Evolutionary conservation across 2,888 invertebrate genomes (phyloP), one percentile per base, ranked within the genome.

Genomic region (Megamerina dolium): DNA sequence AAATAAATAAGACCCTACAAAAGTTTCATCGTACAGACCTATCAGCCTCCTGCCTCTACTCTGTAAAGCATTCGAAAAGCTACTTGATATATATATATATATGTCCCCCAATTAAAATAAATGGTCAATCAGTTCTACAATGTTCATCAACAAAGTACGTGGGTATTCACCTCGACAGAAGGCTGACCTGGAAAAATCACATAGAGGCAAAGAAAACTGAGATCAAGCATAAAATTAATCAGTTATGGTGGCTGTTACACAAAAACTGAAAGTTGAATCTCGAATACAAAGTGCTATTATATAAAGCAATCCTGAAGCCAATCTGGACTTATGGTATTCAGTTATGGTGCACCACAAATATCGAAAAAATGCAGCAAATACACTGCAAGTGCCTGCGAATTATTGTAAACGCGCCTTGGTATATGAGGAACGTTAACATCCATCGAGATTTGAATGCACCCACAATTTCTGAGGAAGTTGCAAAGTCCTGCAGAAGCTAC

Each of bases 291-390:
- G 1, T 33, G 10, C 12, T 33, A 5, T 3, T 41, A 20, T 43
- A 43, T 17, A 43, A 37, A 26, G 23, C 27, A 16, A 19, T 43
- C 3, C 21, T 43, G 14, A 36, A 23, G 13, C 37, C 42, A 12
- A 30, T 37, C 1, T 43, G 29, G 42, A 37, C 30, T 12, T 43
- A 43, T 21, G 42, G 37, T 2, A 31, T 31, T 8, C 37, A 37
- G 12, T 20, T 37, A 8, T 37, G 37, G 42, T 35, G 42, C 14
- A 18, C 17, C 21, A 6, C 42, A 21, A 43, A 29, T 31, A 35
- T 26, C 3, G 9, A 10, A 16, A 23, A 19, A 13, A 17, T 41
- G 8, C 41, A 41, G 16, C 10, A 29, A 17, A 18, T 35, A 9
- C 41, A 41, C 26, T 21, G 20, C 9, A 41, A 36, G 13, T 12